phyloP scores from a whole-genome alignment of 2,113 vertebrate species.

The Nannospalax galili region DNA sequence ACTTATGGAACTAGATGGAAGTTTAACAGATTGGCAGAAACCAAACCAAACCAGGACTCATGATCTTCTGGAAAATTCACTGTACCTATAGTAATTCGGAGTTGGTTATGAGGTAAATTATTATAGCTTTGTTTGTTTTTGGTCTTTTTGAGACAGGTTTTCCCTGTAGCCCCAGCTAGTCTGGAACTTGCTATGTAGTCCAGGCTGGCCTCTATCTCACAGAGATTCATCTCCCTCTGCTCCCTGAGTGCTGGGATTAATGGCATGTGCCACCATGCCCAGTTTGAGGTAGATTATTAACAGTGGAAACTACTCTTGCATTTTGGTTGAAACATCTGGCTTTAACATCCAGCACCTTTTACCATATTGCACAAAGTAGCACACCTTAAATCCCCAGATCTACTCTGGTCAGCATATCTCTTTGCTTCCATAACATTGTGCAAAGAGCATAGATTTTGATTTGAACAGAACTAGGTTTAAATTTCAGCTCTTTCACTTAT shows the following conservation, averaged over 20 bases:
- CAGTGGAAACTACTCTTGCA: background rate
- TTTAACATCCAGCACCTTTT: background rate
- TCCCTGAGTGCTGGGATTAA: no score
- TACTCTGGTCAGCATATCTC: background rate
- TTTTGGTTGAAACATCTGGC: background rate
- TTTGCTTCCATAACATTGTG: background rate
- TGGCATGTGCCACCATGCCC: no score
- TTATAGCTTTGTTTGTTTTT: no score
- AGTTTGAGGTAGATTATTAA: background rate
- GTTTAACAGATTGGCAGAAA: background rate
- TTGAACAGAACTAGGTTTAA: background rate
- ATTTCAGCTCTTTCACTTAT: background rate
- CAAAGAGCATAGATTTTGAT: background rate
- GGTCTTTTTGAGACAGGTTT: no score
- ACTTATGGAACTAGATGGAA: background rate
- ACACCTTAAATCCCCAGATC: background rate
- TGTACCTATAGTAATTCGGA: background rate
- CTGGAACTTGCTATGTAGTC: no score
- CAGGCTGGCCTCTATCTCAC: no score
- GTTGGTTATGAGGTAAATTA: background rate
- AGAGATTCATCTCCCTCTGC: no score
- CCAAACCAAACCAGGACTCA: constrained; percentile 34
- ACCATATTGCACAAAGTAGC: background rate
- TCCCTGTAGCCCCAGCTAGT: no score
- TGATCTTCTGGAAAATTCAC: constrained; percentile 33